Evolutionary conservation across 1,140 invertebrate species (phyloP).

Genomic region (Laupala kohalensis): DNA sequence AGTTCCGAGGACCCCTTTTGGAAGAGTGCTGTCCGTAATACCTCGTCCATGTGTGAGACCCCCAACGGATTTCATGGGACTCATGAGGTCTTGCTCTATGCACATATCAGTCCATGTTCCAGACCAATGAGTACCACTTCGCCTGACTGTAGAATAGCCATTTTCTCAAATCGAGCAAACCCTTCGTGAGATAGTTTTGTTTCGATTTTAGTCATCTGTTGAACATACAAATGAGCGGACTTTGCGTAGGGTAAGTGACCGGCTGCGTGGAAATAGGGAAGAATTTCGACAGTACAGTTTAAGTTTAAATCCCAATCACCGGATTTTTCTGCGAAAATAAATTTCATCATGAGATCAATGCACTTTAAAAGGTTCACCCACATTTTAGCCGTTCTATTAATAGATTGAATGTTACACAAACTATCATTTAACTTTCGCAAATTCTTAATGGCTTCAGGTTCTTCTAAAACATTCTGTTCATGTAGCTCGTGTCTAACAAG

Average conservation of each 20-base stretch:
- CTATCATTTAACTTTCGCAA: too few species aligned
- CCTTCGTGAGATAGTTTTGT: conserved; percentile 20
- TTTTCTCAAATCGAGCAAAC: conserved; percentile 21
- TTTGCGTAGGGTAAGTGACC: conserved; percentile 26
- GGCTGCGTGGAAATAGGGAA: too few species aligned
- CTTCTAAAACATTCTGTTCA: too few species aligned
- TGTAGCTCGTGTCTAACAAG: too few species aligned
- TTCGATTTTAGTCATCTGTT: conserved; percentile 21
- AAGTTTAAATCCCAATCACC: too few species aligned
- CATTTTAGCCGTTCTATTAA: too few species aligned
- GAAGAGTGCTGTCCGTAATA: neutral
- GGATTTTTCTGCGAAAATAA: too few species aligned
- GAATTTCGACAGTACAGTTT: too few species aligned
- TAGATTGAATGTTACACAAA: too few species aligned
- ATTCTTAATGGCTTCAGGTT: too few species aligned
- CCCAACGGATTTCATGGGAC: conserved; percentile 22
- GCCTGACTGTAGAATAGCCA: conserved; percentile 23
- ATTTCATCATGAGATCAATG: too few species aligned
- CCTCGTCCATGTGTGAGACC: conserved; percentile 12
- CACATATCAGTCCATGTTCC: conserved; percentile 28
- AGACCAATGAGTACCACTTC: conserved; percentile 28
- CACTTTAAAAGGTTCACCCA: too few species aligned
- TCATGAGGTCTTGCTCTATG: conserved; percentile 26
- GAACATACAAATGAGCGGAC: conserved; percentile 24
- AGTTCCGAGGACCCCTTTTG: neutral